Evolutionary conservation across 1,140 invertebrate species (phyloP).

Genomic region (Drosophila watanabei): DNA sequence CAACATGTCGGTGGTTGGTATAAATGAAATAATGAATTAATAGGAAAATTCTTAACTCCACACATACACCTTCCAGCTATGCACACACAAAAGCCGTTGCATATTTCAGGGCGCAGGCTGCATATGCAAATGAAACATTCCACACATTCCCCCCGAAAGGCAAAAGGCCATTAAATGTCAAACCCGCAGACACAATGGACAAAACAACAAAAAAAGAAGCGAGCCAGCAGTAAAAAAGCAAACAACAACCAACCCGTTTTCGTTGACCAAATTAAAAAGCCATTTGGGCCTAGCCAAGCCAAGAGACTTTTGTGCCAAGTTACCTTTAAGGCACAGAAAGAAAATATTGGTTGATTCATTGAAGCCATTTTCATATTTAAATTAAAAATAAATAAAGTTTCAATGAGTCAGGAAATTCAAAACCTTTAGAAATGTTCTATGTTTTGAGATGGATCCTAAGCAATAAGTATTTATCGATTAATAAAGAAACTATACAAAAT

Average conservation of each 20-base stretch:
- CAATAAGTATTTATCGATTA: neutral
- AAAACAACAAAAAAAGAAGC: constrained; percentile 6
- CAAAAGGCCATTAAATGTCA: constrained; percentile 43
- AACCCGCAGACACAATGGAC: constrained; percentile 35
- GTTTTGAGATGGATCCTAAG: neutral
- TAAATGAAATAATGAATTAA: constrained; percentile 43
- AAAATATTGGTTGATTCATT: neutral
- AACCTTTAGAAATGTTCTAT: neutral
- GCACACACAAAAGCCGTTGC: constrained; percentile 43
- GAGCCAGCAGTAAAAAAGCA: constrained; percentile 10
- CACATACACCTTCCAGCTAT: constrained; percentile 52
- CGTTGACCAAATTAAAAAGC: constrained; percentile 64
- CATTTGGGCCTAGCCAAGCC: constrained; percentile 47
- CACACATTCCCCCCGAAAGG: constrained; percentile 30
- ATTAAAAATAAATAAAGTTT: neutral
- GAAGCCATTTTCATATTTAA: neutral
- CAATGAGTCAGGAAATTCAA: neutral
- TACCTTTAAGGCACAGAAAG: constrained; percentile 26
- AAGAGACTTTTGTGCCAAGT: constrained; percentile 41
- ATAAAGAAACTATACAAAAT: neutral
- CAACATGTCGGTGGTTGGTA: neutral
- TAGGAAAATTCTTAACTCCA: constrained; percentile 33
- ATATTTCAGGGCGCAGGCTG: constrained; percentile 57
- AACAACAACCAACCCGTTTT: constrained; percentile 52
- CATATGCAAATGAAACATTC: constrained; percentile 48